These are phyloP conservation scores for Catocala sponsa DNA, from an alignment of 2,888 invertebrate genomes.

Conservation along the genomic window DNA sequence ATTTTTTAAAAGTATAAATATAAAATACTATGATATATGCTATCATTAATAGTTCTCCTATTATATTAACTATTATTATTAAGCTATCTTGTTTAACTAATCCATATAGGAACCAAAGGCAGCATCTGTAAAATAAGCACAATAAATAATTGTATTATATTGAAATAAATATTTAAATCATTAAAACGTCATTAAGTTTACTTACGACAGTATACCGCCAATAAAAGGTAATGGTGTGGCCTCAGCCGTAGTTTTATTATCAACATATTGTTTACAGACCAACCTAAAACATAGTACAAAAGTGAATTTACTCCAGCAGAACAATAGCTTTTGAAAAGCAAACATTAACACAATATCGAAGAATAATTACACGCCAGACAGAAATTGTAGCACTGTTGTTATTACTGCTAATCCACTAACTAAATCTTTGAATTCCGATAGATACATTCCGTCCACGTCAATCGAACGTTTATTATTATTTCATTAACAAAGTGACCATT, in stretches of 20 bases:
- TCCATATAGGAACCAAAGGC: conserved; percentile 94
- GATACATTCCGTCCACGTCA: conserved; percentile 53
- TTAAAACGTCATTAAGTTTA: conserved; percentile 41
- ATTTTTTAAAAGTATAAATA: conserved; percentile 92
- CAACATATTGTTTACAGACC: conserved; percentile 92
- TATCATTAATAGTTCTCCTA: conserved; percentile 92
- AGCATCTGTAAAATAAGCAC: conserved; percentile 87
- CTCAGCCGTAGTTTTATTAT: conserved; percentile 92
- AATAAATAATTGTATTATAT: conserved; percentile 10
- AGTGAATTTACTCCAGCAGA: conserved; percentile 13
- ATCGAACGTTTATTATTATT: conserved; percentile 12
- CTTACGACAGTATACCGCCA: conserved; percentile 92
- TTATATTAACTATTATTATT: conserved; percentile 92
- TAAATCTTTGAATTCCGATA: conserved; percentile 60
- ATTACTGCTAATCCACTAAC: conserved; percentile 89
- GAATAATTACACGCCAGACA: conserved; percentile 94
- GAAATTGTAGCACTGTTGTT: conserved; percentile 94
- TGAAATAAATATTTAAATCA: background rate
- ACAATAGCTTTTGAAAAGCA: conserved; percentile 4
- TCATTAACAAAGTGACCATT: conserved; percentile 20
- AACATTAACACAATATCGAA: conserved; percentile 6
- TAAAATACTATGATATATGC: conserved; percentile 91
- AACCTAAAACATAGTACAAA: conserved; percentile 86
- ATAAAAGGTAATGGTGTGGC: conserved; percentile 93
- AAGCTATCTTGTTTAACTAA: conserved; percentile 91